Percentiles rank a stretch among this genome's conserved stretches.
Evolutionary conservation across 2,888 invertebrate species (phyloP).

Genomic region (Sarcophaga variegata): DNA sequence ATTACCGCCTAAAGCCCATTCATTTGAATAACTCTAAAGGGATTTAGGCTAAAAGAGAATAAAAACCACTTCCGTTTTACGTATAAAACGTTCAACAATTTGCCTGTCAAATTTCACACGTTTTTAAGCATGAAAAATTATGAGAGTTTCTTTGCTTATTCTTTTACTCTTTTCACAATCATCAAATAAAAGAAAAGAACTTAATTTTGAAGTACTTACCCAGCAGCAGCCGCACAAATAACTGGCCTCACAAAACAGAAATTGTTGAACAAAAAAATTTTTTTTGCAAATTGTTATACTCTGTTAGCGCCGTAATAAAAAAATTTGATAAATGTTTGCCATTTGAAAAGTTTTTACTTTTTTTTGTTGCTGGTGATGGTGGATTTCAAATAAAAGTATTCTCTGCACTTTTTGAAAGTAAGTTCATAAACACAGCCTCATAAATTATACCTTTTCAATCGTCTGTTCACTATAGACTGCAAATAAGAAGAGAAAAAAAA

Average conservation of each 20-base stretch:
- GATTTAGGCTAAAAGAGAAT: neutral
- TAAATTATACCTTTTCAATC: slow-evolving; percentile 15
- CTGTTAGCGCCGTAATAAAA: slow-evolving; percentile 28
- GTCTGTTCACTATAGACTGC: neutral
- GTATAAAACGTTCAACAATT: slow-evolving; percentile 7
- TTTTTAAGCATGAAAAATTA: neutral
- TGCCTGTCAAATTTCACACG: slow-evolving; percentile 3
- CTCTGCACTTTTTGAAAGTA: slow-evolving; percentile 4
- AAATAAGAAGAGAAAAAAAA: slow-evolving; percentile 31
- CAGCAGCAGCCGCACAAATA: neutral
- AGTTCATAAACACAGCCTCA: slow-evolving; percentile 48
- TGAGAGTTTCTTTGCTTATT: too few relatives aligned
- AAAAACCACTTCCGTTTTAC: neutral
- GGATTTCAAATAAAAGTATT: neutral
- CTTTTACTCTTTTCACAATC: too few relatives aligned
- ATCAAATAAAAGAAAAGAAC: neutral
- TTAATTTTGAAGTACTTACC: slow-evolving; percentile 28
- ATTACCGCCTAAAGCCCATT: too few relatives aligned
- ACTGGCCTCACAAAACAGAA: neutral
- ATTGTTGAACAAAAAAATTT: neutral
- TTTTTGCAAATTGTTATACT: slow-evolving; percentile 17
- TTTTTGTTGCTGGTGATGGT: neutral
- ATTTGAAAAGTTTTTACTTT: neutral
- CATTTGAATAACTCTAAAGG: too few relatives aligned
- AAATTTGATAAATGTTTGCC: slow-evolving; percentile 51